These are phyloP conservation scores for Lethocerus indicus DNA, from an alignment of 1,140 invertebrate species.

Conservation along the genomic window DNA sequence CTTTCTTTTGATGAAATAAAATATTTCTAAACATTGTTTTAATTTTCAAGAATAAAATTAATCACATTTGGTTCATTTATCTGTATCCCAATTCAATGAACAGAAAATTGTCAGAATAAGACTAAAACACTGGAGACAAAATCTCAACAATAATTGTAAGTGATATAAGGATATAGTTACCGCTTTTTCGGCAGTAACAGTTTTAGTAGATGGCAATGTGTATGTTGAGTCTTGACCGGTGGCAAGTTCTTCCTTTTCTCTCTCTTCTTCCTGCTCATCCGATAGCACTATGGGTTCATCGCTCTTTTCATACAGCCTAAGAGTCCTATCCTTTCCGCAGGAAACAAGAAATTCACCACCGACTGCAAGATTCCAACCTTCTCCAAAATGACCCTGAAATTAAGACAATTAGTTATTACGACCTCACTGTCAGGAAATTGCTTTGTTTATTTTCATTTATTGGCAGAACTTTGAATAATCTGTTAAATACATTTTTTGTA, in stretches of 20 bases:
- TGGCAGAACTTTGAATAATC: no score
- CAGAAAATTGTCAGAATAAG: no score
- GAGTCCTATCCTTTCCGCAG: conserved; percentile 74
- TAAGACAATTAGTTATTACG: conserved; percentile 6
- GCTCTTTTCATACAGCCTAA: conserved; percentile 75
- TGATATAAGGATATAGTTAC: conserved; percentile 32
- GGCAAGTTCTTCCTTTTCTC: conserved; percentile 48
- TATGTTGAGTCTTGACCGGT: conserved; percentile 50
- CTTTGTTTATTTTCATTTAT: no score
- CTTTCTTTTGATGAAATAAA: no score
- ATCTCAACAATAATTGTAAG: neutral
- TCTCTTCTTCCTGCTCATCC: conserved; percentile 75
- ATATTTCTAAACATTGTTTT: no score
- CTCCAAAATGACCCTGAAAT: conserved; percentile 55
- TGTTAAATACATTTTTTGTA: no score
- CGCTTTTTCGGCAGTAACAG: conserved; percentile 75
- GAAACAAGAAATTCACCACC: conserved; percentile 66
- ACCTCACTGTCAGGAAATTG: neutral
- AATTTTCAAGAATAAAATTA: no score
- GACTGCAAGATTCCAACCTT: conserved; percentile 55
- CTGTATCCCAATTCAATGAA: no score
- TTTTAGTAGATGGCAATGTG: conserved; percentile 73
- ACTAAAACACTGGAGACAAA: no score
- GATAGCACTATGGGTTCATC: conserved; percentile 80
- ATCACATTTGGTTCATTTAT: no score